Evolutionary conservation across 2,113 vertebrate genomes (phyloP).

Genomic region (Passerina amoena): DNA sequence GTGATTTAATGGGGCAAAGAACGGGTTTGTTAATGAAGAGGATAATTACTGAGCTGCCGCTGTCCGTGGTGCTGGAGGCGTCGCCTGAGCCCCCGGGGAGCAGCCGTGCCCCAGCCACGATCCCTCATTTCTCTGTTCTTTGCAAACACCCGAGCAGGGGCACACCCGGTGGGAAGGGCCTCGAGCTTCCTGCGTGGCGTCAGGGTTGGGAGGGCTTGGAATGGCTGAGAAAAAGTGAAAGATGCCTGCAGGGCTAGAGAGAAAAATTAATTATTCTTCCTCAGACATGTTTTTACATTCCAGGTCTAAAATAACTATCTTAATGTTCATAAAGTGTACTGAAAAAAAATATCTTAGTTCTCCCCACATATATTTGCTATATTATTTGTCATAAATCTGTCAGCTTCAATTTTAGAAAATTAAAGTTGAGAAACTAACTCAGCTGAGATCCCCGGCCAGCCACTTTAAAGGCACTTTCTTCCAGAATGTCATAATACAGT

Average conservation of each 20-base stretch:
- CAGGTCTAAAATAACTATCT: rapidly evolving
- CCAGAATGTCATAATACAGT: neutral
- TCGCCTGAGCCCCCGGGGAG: neutral
- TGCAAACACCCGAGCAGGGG: rapidly evolving
- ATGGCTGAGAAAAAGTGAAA: neutral
- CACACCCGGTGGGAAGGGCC: rapidly evolving
- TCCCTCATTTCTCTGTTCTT: rapidly evolving
- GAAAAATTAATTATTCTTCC: neutral
- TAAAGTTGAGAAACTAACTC: neutral
- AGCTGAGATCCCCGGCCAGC: neutral
- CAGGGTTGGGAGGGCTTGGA: neutral
- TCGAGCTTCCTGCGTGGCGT: neutral
- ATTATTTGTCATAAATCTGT: neutral
- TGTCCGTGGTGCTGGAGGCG: conserved; percentile 58
- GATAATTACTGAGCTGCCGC: neutral
- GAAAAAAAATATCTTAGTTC: neutral
- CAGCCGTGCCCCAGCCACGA: rapidly evolving
- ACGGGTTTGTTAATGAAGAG: rapidly evolving
- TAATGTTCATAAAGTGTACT: neutral
- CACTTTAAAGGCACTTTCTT: neutral
- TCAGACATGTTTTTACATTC: rapidly evolving
- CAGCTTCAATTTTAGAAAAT: neutral
- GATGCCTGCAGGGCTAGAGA: no score
- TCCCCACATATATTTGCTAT: neutral
- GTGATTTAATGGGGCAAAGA: rapidly evolving